These are phyloP conservation scores for Aspidapion aeneum DNA, from an alignment of 2,888 invertebrate genomes.

Conservation along the genomic window DNA sequence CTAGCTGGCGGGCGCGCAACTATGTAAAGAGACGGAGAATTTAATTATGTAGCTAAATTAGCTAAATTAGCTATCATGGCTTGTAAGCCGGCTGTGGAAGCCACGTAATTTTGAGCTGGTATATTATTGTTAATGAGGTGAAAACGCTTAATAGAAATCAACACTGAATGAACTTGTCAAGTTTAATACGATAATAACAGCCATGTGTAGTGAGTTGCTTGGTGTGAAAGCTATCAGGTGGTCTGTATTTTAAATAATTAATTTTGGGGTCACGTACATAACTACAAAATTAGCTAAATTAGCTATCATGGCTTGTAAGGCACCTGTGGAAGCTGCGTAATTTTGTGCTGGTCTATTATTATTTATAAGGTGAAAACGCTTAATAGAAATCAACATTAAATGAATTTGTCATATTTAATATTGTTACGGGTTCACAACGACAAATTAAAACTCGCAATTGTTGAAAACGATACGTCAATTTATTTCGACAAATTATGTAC, in stretches of 20 bases:
- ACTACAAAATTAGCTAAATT: too few species aligned
- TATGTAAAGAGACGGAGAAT: neutral
- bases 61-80: neutral
- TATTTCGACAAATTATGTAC: too few species aligned
- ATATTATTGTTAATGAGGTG: neutral
- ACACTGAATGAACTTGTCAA: too few species aligned
- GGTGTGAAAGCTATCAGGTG: too few species aligned
- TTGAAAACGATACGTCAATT: too few species aligned
- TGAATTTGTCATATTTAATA: too few species aligned
- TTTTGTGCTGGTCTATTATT: neutral
- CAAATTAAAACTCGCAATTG: too few species aligned
- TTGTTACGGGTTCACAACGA: too few species aligned
- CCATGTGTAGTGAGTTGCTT: too few species aligned
- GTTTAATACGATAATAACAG: too few species aligned
- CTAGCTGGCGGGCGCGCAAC: neutral
- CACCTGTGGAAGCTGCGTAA: neutral
- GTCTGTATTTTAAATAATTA: too few species aligned
- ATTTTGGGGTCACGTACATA: too few species aligned
- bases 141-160: neutral
- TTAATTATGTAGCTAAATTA: neutral
- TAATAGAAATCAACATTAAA: neutral
- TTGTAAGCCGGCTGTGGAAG: neutral
- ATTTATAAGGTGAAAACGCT: neutral
- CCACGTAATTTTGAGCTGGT: neutral
- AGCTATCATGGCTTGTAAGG: neutral